These are phyloP conservation scores for Muricea muricata DNA, from an alignment of 92 coral and sea anemone genomes.

Conservation along the genomic window DNA sequence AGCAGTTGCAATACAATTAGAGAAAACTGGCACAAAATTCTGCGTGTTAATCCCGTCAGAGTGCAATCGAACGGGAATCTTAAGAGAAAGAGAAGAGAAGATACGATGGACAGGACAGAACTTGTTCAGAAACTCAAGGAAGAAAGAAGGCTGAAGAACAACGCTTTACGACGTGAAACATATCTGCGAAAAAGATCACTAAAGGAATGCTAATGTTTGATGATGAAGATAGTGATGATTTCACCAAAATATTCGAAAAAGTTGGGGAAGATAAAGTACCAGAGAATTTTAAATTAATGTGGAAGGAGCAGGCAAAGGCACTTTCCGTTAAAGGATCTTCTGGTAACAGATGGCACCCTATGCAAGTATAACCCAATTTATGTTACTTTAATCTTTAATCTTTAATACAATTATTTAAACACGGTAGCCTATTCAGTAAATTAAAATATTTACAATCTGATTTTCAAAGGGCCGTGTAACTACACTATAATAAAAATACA, in stretches of 20 bases:
- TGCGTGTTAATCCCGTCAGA: background rate
- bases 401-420: too few species aligned
- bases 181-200: constrained; percentile 5
- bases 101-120: constrained; percentile 4
- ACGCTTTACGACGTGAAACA: constrained; percentile 3
- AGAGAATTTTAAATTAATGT: constrained; percentile 4
- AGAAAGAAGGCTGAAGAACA: constrained; percentile 10
- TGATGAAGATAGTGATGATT: constrained; percentile 3
- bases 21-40: constrained; percentile 17
- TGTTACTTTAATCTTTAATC: too few species aligned
- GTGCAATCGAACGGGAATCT: background rate
- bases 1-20: background rate
- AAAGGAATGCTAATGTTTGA: constrained; percentile 11
- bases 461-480: too few species aligned
- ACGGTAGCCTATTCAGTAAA: too few species aligned
- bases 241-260: constrained; percentile 8
- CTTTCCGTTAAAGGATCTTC: constrained; percentile 19
- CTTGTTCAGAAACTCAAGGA: background rate
- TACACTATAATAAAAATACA: too few species aligned
- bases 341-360: constrained; percentile 7
- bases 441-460: too few species aligned
- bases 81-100: background rate
- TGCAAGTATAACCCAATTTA: background rate
- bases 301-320: constrained; percentile 3
- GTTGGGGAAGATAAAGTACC: background rate